These are phyloP conservation scores for Drosophila neocordata DNA, from an alignment of 1,140 invertebrate genomes.

Conservation along the genomic window DNA sequence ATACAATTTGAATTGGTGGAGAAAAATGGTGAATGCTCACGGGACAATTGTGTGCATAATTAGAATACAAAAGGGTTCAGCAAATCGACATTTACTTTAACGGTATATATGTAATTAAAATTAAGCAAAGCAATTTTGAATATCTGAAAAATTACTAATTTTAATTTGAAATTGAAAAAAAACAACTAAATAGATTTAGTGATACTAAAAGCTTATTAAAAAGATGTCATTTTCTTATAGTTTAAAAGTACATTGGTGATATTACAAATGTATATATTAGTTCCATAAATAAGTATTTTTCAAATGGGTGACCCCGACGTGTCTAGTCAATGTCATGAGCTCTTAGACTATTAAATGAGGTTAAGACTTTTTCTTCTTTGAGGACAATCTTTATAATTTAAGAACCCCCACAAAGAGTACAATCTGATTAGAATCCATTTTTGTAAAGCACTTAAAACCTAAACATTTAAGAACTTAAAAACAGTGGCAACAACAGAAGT, in stretches of 20 bases:
- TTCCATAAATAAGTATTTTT: too few species aligned
- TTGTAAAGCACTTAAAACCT: slow-evolving; percentile 60
- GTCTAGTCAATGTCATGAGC: background rate
- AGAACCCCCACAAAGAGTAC: background rate
- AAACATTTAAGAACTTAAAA: slow-evolving; percentile 29
- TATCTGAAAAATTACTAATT: too few species aligned
- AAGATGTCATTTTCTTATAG: too few species aligned
- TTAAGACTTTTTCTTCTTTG: background rate
- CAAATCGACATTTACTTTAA: slow-evolving; percentile 62
- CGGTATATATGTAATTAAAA: slow-evolving; percentile 28
- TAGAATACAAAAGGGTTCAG: slow-evolving; percentile 67
- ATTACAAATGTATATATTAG: too few species aligned
- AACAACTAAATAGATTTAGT: too few species aligned
- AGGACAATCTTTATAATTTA: background rate
- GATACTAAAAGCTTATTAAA: too few species aligned
- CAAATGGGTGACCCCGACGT: background rate
- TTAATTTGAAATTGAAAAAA: too few species aligned
- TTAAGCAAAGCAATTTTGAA: background rate
- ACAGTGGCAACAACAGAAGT: slow-evolving; percentile 36
- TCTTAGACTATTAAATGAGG: too few species aligned
- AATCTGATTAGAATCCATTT: slow-evolving; percentile 9
- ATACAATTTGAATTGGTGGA: slow-evolving; percentile 39
- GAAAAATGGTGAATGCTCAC: slow-evolving; percentile 49
- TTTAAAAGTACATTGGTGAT: too few species aligned
- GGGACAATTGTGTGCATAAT: slow-evolving; percentile 78